Base-by-base conservation (phyloP, 2,797 vertebrate species). In the Lerista edwardsae region DNA sequence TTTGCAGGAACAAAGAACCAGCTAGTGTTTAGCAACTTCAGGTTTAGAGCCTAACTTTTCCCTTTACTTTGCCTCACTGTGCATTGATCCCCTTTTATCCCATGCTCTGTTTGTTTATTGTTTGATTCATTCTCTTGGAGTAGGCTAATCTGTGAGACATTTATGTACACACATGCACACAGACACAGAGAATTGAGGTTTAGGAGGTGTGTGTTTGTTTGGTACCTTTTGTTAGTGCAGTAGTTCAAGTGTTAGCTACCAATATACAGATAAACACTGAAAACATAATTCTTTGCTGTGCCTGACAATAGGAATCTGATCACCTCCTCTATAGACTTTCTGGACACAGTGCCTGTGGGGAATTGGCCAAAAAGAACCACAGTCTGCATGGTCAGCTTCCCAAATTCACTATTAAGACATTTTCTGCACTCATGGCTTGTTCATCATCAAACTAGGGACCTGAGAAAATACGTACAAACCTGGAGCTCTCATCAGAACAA, bases 41-140 rank as follows among this genome's bases (percentile, higher is more conserved):
- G 83, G 88, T 87, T 92, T 91, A 93, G 86, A 91, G 65, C 36
- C 84, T 90, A 93, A 91, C 79, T 91, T 91, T 92, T 75, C 76
- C 83, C 86, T 90, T 84, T 78, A 79, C 86, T 90, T 84, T 78
- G 80, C 55, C 8, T 77, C 78, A 74, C 85, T 89, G 39, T 31
- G 19, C 55, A 92, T 87, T 85, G 91, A 91, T 95, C 86, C 80
- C 19, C 5, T 87, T 94, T 92, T 92, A 93, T 91, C 92, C 83
- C 68, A 55, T 89, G 92, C 91, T 88, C 91, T 90, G 80, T 92
- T 92, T 94, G 85, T 94, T 91, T 93, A 87, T 90, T 93, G 81
- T 87, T 93, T 17, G 0, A 31, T 90, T 91, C 91, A 62, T 86
- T 89, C 29, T 88, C 84, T 91, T 78, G 31, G 65, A 91, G 74